A percentile compares a stretch with the other conserved stretches of the same genome.
Conservation (phyloP, 2,113 vertebrate genomes). For the Ophiodon elongatus region DNA sequence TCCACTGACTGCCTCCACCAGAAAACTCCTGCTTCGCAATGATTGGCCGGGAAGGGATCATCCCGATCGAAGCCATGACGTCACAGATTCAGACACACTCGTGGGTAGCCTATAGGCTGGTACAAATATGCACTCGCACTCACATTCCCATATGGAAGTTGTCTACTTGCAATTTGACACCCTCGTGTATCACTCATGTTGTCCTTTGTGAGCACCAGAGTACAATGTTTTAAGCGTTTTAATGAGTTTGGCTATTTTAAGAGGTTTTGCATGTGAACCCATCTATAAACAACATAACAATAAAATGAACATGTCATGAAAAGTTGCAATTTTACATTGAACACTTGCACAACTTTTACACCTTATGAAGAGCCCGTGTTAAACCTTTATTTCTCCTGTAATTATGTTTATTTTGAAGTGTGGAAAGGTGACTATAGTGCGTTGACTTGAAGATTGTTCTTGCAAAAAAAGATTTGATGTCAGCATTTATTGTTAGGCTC, state of each 20-base stretch:
- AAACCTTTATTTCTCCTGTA: neutral
- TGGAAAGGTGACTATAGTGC: slow-evolving; percentile 36
- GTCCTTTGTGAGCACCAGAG: neutral
- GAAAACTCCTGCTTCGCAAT: slow-evolving; percentile 21
- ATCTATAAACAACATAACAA: neutral
- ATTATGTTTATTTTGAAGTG: neutral
- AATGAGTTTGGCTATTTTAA: neutral
- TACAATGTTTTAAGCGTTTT: neutral
- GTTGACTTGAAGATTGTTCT: slow-evolving; percentile 20
- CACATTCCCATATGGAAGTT: slow-evolving; percentile 19
- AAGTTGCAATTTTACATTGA: neutral
- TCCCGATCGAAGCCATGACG: slow-evolving; percentile 55
- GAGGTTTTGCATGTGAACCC: neutral
- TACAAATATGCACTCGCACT: slow-evolving; percentile 13
- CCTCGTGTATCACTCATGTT: neutral
- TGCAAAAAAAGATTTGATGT: neutral
- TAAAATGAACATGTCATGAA: neutral
- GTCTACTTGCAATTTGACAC: slow-evolving; percentile 15
- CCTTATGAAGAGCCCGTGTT: fast-evolving
- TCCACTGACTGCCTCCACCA: slow-evolving; percentile 27
- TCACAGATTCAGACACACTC: slow-evolving; percentile 52
- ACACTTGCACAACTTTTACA: slow-evolving; percentile 4
- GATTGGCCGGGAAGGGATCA: slow-evolving; percentile 75
- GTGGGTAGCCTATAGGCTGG: neutral
- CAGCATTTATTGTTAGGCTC: neutral